Conservation (phyloP, 2,113 vertebrate genomes). For the Calidris pygmaea region DNA sequence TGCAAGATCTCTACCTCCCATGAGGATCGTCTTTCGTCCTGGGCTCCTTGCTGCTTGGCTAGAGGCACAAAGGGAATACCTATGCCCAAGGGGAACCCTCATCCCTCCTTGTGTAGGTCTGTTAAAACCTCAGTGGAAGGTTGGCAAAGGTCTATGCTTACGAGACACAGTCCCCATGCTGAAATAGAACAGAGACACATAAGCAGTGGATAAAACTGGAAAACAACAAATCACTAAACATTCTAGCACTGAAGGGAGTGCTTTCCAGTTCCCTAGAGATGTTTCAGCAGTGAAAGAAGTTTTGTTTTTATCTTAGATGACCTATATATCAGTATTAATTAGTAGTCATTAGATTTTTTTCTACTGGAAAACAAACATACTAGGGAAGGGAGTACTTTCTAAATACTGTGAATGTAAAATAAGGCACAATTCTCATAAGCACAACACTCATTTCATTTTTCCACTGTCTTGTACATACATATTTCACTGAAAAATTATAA, state of each 20-base stretch:
- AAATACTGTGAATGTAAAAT: background rate
- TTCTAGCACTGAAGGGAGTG: background rate
- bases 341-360: background rate
- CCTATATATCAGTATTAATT: background rate
- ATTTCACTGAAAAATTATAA: background rate
- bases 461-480: background rate
- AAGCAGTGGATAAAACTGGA: background rate
- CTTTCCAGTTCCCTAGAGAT: background rate
- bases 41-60: background rate
- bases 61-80: background rate
- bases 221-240: background rate
- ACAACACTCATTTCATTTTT: background rate
- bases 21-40: background rate
- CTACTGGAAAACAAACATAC: background rate
- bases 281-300: background rate
- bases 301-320: background rate
- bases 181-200: background rate
- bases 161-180: background rate
- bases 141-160: background rate
- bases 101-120: fast-evolving
- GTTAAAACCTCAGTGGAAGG: background rate
- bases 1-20: background rate
- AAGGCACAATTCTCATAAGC: background rate
- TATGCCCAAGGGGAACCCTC: background rate
- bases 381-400: background rate